Base-by-base conservation (phyloP, 2,113 vertebrate species). In the Synchiropus splendidus region DNA sequence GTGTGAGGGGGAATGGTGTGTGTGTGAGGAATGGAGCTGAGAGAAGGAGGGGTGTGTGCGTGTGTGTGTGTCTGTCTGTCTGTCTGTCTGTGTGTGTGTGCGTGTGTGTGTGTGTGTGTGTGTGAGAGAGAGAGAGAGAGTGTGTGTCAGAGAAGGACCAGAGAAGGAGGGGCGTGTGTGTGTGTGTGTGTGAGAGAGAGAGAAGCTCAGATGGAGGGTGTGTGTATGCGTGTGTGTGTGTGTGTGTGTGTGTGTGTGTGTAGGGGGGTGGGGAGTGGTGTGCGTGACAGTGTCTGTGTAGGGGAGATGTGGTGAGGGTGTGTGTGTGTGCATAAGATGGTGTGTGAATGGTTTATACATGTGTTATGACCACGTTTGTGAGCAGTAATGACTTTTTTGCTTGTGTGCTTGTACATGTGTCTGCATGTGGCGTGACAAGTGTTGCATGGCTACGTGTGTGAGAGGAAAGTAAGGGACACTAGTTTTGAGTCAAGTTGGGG, bases 21-120 rank as follows among this genome's bases (percentile, higher is more conserved):
- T 27, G 21, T 27, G 21, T 27, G 21, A 27, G 21, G 4, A 8
- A 27, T 5, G 8, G 21, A 27, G 21, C 21, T 4, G 8, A 27
- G 21, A 27, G 21, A 27, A 27, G 21, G 21, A 27, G 21, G 21
- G 21, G 21, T 27, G 8, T 5, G 21, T 27, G 21, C 51, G 60
- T n/a, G 54, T 51, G 57, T 68, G 60, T 48, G 48, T 59, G 64
- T 61, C 64, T 56, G 54, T 44, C 52, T 21, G 58, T 39, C n/a
- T 53, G 60, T n/a, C 51, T 51, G 57, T 68, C 56, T 48, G 48
- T 59, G 64, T 61, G 66, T 56, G 21, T 27, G 8, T 5, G 21
- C 8, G 21, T 53, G 60, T n/a, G 54, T 51, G 57, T 68, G 60
- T 48, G 48, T 59, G 64, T 61, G 66, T 56, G 54, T 44, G 54